These are phyloP conservation scores for Melanotaenia trifasciata DNA, from an alignment of 2,797 vertebrate species.

Conservation along the genomic window DNA sequence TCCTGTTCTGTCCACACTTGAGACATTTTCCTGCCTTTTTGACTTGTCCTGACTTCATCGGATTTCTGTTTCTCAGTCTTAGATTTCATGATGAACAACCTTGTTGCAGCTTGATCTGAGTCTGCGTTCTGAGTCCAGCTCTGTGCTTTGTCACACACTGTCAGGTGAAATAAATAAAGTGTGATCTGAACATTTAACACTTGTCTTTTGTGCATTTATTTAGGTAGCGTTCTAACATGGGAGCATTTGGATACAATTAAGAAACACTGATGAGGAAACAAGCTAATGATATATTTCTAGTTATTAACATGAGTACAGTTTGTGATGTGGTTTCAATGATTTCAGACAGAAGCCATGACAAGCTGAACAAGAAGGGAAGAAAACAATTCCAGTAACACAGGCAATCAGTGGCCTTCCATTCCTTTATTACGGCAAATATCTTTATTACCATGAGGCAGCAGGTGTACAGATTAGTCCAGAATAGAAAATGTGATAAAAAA, in stretches of 20 bases:
- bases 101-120: too few relatives aligned
- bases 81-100: too few relatives aligned
- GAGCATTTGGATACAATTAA: background rate
- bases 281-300: background rate
- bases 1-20: too few relatives aligned
- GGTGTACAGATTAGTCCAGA: background rate
- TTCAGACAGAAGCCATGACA: background rate
- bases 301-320: too few relatives aligned
- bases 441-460: background rate
- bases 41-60: too few relatives aligned
- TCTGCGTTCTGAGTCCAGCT: too few relatives aligned
- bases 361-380: background rate
- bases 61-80: too few relatives aligned
- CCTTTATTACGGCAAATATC: background rate
- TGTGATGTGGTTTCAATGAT: too few relatives aligned
- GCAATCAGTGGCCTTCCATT: background rate
- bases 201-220: background rate
- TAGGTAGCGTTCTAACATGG: background rate
- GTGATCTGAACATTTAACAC: background rate
- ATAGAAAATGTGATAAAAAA: background rate
- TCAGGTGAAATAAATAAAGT: background rate
- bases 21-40: too few relatives aligned
- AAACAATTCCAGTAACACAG: background rate
- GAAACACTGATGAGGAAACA: background rate
- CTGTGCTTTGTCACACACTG: too few relatives aligned